Evolutionary conservation across 2,113 vertebrate species (phyloP).

Genomic region (Tenebrosternarchus preto): DNA sequence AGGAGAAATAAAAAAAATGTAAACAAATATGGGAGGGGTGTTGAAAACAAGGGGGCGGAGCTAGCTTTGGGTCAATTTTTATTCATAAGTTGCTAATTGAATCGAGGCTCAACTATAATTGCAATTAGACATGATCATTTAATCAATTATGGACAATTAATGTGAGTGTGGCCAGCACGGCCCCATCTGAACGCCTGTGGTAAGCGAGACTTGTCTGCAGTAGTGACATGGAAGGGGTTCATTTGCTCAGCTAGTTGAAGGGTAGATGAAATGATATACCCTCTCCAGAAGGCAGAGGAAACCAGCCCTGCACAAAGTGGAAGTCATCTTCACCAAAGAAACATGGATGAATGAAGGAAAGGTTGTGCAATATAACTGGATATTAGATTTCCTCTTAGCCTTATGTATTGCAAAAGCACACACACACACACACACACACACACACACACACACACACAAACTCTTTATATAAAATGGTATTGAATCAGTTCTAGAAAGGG

Average conservation of each 20-base stretch:
- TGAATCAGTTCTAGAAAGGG: constrained; percentile 42
- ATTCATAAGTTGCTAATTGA: constrained; percentile 77
- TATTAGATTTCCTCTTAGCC: background rate
- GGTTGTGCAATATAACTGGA: constrained; percentile 2
- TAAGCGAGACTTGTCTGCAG: constrained; percentile 68
- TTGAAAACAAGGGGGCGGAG: constrained; percentile 42
- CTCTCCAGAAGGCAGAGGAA: constrained; percentile 47
- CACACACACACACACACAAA: background rate
- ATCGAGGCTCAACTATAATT: constrained; percentile 69
- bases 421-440: too few relatives aligned
- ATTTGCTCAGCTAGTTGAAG: constrained; percentile 73
- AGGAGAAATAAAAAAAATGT: constrained; percentile 5
- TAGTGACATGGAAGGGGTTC: constrained; percentile 64
- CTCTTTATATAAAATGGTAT: constrained; percentile 35
- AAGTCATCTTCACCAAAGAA: constrained; percentile 25
- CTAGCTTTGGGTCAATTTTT: constrained; percentile 67
- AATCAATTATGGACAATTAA: constrained; percentile 76
- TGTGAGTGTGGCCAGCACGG: constrained; percentile 72
- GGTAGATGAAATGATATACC: too few relatives aligned
- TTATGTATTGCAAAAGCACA: too few relatives aligned
- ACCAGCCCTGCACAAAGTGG: constrained; percentile 27
- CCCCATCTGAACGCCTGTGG: too few relatives aligned
- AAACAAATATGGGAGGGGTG: background rate
- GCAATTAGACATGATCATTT: constrained; percentile 76
- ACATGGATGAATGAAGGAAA: background rate